phyloP scores from a whole-genome alignment of 2,888 invertebrate genomes.

The Neoitamus cyanurus region DNA sequence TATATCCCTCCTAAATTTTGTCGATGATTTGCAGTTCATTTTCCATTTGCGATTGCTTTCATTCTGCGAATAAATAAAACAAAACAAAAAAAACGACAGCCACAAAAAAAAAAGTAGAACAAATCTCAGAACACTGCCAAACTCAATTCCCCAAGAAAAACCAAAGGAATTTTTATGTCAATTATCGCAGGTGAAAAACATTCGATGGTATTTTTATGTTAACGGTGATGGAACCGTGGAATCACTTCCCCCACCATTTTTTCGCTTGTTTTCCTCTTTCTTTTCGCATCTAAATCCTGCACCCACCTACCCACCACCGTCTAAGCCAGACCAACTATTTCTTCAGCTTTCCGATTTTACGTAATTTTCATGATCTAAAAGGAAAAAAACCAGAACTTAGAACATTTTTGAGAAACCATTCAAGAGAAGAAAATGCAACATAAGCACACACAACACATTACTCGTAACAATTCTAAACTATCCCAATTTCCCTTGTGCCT shows the following conservation, averaged over 20 bases:
- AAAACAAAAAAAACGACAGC: not conserved
- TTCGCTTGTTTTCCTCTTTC: not conserved
- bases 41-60: not conserved
- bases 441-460: not conserved
- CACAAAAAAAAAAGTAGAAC: not conserved
- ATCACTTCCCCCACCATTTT: not conserved
- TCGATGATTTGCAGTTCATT: not conserved
- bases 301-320: not conserved
- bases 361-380: not conserved
- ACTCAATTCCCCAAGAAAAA: not conserved
- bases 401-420: not conserved
- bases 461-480: constrained; percentile 53
- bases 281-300: not conserved
- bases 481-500: constrained; percentile 58
- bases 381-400: not conserved
- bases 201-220: not conserved
- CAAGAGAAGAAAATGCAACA: not conserved
- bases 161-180: constrained; percentile 17
- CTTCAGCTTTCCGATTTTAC: not conserved
- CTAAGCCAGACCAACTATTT: not conserved
- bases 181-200: constrained; percentile 21
- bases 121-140: constrained; percentile 30
- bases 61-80: not conserved
- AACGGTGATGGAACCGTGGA: not conserved
- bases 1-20: not conserved